These are phyloP conservation scores for Exephanes ischioxanthus DNA, from an alignment of 2,888 invertebrate genomes.

Conservation along the genomic window DNA sequence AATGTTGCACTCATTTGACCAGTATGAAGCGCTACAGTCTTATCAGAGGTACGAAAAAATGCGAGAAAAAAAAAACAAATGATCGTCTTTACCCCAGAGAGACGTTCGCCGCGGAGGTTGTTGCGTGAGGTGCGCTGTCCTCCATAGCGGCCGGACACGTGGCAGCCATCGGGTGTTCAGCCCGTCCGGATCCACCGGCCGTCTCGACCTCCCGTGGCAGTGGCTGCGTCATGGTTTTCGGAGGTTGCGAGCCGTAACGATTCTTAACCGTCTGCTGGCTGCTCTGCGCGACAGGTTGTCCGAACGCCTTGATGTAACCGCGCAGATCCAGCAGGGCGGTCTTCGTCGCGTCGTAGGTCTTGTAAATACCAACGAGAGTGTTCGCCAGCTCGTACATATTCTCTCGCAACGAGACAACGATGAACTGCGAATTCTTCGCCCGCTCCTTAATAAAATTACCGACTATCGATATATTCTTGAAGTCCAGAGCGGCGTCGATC, in stretches of 20 bases:
- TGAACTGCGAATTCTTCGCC: slow-evolving; percentile 98
- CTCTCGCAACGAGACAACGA: slow-evolving; percentile 97
- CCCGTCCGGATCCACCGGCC: not conserved
- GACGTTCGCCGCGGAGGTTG: slow-evolving; percentile 18
- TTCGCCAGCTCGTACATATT: slow-evolving; percentile 99
- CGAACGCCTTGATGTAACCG: not conserved
- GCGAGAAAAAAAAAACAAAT: not conserved
- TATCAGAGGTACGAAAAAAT: not conserved
- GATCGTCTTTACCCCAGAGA: slow-evolving; percentile 34
- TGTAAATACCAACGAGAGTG: slow-evolving; percentile 97
- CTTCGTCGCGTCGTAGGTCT: slow-evolving; percentile 95
- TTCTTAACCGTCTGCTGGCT: slow-evolving; percentile 14
- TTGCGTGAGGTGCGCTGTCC: not conserved
- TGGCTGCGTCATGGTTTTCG: slow-evolving; percentile 32
- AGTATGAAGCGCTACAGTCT: not conserved
- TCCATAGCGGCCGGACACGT: slow-evolving; percentile 31
- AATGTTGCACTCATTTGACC: too few relatives aligned
- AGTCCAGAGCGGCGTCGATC: slow-evolving; percentile 99
- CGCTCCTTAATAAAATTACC: slow-evolving; percentile 98
- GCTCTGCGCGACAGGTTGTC: not conserved
- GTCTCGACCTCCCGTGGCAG: not conserved
- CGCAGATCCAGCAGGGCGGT: slow-evolving; percentile 88
- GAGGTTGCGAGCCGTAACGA: slow-evolving; percentile 44
- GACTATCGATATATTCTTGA: slow-evolving; percentile 99
- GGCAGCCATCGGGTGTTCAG: slow-evolving; percentile 9